Evolutionary conservation across 2,113 vertebrate genomes (phyloP).

Genomic region (Opisthocomus hoazin): DNA sequence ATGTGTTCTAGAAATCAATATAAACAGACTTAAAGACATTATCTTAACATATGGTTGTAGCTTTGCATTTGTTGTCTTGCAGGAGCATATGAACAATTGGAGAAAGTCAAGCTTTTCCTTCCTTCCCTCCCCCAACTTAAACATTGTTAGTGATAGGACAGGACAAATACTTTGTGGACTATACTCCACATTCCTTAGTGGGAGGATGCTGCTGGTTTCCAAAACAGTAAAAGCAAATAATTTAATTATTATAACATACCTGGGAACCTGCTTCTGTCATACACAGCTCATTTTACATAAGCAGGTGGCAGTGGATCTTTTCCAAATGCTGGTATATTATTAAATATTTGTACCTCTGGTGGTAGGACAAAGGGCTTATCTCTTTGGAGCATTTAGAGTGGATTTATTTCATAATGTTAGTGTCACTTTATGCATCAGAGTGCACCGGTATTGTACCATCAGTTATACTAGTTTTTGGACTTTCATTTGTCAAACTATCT

Average conservation of each 20-base stretch:
- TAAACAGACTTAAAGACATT: neutral
- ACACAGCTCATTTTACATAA: neutral
- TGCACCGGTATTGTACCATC: neutral
- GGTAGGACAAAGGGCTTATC: neutral
- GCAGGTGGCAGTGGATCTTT: neutral
- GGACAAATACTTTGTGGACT: neutral
- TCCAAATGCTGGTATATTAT: neutral
- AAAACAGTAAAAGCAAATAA: neutral
- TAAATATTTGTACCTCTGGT: neutral
- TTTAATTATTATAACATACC: neutral
- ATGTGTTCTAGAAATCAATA: neutral
- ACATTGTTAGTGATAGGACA: neutral
- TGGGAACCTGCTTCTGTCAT: neutral
- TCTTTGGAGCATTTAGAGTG: neutral
- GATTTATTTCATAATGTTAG: conserved; percentile 27
- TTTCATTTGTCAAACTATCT: conserved; percentile 13
- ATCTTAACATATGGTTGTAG: neutral
- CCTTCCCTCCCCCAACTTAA: neutral
- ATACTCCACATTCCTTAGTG: neutral
- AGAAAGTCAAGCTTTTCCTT: neutral
- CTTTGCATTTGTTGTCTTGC: neutral
- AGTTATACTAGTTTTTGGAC: neutral
- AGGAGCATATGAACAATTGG: neutral
- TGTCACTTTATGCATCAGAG: neutral
- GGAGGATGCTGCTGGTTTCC: neutral